phyloP scores from a whole-genome alignment of 1,140 invertebrate genomes.

The Brachystomella parvula region DNA sequence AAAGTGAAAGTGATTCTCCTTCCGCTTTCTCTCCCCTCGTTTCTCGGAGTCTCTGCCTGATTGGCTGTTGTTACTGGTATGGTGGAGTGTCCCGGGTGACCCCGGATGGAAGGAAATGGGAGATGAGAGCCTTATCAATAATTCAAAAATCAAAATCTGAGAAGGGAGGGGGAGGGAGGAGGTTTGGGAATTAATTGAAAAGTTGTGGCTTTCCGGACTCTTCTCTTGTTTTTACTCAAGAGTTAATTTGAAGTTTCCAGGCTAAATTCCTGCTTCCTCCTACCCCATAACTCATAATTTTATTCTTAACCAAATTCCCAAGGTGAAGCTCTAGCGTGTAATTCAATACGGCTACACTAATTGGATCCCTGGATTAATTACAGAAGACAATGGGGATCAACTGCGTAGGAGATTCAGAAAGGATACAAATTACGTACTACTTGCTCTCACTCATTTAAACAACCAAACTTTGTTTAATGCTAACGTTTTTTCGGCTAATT shows the following conservation, averaged over 20 bases:
- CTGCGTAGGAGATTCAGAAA: too few species aligned
- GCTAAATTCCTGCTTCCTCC: background rate
- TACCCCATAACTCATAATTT: conserved; percentile 3
- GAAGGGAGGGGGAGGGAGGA: too few species aligned
- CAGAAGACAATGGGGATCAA: too few species aligned
- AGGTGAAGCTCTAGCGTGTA: background rate
- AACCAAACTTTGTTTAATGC: too few species aligned
- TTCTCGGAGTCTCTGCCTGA: background rate
- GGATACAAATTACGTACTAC: too few species aligned
- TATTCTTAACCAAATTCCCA: background rate
- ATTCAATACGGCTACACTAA: background rate
- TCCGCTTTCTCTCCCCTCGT: background rate
- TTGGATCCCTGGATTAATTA: too few species aligned
- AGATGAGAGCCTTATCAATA: background rate
- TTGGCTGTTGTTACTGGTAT: too few species aligned
- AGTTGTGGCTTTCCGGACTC: background rate
- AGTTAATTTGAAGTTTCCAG: background rate
- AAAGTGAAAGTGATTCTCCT: background rate
- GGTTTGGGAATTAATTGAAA: background rate
- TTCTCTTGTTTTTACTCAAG: background rate
- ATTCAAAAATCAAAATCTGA: conserved; percentile 4
- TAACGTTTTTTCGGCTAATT: too few species aligned
- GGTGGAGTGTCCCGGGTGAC: background rate
- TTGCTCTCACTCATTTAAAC: too few species aligned
- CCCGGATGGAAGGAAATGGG: background rate